Evolutionary conservation across 2,888 invertebrate species (phyloP).

Genomic region (Copidosoma aretas): DNA sequence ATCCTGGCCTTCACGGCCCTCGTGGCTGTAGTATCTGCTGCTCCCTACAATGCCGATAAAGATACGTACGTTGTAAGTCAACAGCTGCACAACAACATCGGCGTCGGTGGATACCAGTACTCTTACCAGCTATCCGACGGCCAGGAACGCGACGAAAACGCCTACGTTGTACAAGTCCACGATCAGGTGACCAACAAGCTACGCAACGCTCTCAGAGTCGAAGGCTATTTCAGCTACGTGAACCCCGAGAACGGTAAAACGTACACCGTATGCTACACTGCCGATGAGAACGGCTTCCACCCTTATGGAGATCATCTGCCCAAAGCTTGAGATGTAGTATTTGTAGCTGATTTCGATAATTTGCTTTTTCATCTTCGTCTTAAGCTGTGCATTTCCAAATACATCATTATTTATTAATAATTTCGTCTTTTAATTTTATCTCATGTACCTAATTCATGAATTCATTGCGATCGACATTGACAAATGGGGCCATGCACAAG

Average conservation of each 20-base stretch:
- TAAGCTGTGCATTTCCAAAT: no score
- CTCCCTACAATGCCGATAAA: constrained; percentile 1
- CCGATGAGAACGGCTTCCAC: constrained; percentile 51
- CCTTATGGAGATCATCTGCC: constrained; percentile 44
- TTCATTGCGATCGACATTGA: no score
- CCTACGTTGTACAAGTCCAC: constrained; percentile 47
- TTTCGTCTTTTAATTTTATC: no score
- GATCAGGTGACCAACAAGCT: constrained; percentile 40
- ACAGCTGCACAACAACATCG: constrained; percentile 39
- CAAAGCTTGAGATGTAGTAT: no score
- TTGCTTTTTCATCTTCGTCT: no score
- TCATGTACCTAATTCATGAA: no score
- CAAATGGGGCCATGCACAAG: no score
- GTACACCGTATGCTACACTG: constrained; percentile 48
- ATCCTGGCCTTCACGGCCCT: constrained; percentile 39
- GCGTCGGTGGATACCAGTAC: constrained; percentile 41
- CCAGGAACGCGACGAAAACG: constrained; percentile 46
- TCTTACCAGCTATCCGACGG: constrained; percentile 42
- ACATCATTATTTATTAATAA: no score
- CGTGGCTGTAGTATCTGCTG: constrained; percentile 39
- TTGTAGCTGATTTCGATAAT: no score
- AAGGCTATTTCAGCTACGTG: constrained; percentile 50
- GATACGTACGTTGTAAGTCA: constrained; percentile 35
- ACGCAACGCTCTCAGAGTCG: constrained; percentile 43
- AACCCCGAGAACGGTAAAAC: constrained; percentile 43